phyloP scores from a whole-genome alignment of 1,140 invertebrate genomes.

The Rhizoglyphus robini region DNA sequence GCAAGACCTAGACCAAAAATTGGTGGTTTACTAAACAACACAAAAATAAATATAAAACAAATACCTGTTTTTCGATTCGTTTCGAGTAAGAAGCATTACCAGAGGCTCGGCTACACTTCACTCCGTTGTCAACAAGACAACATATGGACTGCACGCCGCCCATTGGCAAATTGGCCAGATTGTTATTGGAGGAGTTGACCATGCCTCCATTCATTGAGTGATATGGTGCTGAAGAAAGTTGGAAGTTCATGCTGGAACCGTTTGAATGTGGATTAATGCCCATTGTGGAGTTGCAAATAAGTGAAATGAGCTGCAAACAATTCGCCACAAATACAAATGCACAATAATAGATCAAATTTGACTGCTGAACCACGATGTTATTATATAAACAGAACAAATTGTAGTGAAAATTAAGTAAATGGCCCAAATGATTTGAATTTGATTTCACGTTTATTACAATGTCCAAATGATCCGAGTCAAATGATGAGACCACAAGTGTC shows the following conservation, averaged over 20 bases:
- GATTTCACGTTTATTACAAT: too few relatives aligned
- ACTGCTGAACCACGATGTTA: too few relatives aligned
- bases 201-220: not conserved
- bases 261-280: not conserved
- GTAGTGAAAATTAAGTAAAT: too few relatives aligned
- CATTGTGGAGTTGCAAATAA: too few relatives aligned
- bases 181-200: not conserved
- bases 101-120: constrained; percentile 66
- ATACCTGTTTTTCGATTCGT: constrained; percentile 70
- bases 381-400: too few relatives aligned
- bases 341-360: too few relatives aligned
- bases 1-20: constrained; percentile 37
- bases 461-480: too few relatives aligned
- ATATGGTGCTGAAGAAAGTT: too few relatives aligned
- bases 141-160: constrained; percentile 39
- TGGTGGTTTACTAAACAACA: not conserved
- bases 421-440: too few relatives aligned
- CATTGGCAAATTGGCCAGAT: not conserved
- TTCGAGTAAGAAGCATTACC: constrained; percentile 95
- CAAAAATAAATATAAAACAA: not conserved
- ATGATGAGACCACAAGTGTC: too few relatives aligned
- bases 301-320: too few relatives aligned
- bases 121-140: constrained; percentile 77
- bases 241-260: not conserved
- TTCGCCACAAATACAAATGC: too few relatives aligned